Evolutionary conservation across 2,888 invertebrate species (phyloP).

Genomic region (Acrocyrtus sp.): DNA sequence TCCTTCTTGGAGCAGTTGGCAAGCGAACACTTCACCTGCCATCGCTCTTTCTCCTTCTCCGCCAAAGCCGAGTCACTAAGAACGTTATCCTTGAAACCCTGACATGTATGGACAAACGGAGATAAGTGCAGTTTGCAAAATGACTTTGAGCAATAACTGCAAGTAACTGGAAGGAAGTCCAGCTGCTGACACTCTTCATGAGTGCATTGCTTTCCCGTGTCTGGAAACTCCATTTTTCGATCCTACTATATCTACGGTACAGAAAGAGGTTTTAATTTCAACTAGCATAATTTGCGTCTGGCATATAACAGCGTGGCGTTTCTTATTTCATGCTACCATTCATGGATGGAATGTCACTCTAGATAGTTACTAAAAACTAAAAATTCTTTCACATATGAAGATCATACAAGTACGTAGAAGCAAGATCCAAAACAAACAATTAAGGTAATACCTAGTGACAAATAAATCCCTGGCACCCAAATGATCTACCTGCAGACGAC

Average conservation of each 20-base stretch:
- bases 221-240: slow-evolving; percentile 75
- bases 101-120: slow-evolving; percentile 71
- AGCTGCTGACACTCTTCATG: slow-evolving; percentile 73
- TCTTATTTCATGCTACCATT: not conserved
- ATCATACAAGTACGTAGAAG: too few relatives aligned
- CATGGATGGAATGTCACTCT: not conserved
- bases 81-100: slow-evolving; percentile 64
- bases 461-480: too few relatives aligned
- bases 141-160: slow-evolving; percentile 72
- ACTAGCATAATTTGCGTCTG: not conserved
- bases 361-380: too few relatives aligned
- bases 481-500: too few relatives aligned
- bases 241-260: too few relatives aligned
- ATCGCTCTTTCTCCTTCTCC: slow-evolving; percentile 48
- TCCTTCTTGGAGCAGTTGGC: slow-evolving; percentile 73
- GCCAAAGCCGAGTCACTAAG: slow-evolving; percentile 57
- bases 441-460: too few relatives aligned
- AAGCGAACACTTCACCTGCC: slow-evolving; percentile 69
- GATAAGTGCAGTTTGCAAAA: slow-evolving; percentile 78
- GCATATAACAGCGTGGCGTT: not conserved
- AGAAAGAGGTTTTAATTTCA: not conserved
- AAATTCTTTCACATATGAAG: too few relatives aligned
- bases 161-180: slow-evolving; percentile 78
- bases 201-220: slow-evolving; percentile 75
- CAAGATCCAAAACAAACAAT: too few relatives aligned